phyloP scores from a whole-genome alignment of 1,140 invertebrate genomes.

The Halictus rubicundus region DNA sequence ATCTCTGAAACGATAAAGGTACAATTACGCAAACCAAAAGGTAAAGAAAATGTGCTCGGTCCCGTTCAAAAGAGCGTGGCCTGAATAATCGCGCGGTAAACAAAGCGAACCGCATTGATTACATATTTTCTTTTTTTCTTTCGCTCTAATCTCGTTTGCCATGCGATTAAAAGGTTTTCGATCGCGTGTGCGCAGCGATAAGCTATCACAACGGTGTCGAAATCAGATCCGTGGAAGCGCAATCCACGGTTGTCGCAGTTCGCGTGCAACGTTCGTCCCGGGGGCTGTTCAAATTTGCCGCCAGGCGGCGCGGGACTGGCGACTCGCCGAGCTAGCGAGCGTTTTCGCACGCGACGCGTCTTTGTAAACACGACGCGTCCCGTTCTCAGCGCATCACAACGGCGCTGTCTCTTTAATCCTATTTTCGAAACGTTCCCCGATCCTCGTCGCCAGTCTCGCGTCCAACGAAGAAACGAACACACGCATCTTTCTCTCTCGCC shows the following conservation, averaged over 20 bases:
- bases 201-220: conserved; percentile 15
- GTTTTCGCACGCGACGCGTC: conserved; percentile 43
- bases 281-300: not conserved
- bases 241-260: not conserved
- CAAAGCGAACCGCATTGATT: not conserved
- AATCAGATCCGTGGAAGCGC: conserved; percentile 24
- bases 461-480: not conserved
- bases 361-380: conserved; percentile 42
- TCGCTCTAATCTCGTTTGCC: not conserved
- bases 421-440: conserved; percentile 10
- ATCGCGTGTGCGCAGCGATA: conserved; percentile 7
- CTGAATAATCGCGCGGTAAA: not conserved
- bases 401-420: conserved; percentile 1
- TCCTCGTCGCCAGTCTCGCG: not conserved
- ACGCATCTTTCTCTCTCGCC: not conserved
- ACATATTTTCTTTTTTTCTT: not conserved
- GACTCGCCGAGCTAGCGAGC: not conserved
- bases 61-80: too few relatives aligned
- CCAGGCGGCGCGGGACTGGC: not conserved
- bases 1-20: too few relatives aligned
- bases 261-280: not conserved
- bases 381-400: not conserved
- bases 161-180: not conserved
- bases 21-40: too few relatives aligned
- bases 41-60: too few relatives aligned